These are phyloP conservation scores for Caenorhabditis sp. DNA, from an alignment of 2,888 invertebrate genomes.

Conservation along the genomic window DNA sequence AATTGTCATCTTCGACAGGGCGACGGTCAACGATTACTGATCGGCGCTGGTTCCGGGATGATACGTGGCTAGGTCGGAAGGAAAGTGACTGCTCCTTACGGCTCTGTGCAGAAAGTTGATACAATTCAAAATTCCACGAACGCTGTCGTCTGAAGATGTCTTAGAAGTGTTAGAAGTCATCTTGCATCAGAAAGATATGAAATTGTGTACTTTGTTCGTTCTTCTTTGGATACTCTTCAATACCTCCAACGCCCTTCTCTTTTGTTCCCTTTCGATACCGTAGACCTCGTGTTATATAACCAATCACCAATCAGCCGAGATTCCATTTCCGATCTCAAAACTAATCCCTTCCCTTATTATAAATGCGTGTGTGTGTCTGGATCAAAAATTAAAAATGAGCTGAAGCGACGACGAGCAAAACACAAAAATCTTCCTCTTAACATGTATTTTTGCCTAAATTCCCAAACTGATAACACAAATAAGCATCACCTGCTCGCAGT, in stretches of 20 bases:
- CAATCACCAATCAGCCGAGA: too few species aligned
- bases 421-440: not conserved
- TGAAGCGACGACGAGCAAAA: too few species aligned
- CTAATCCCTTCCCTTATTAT: too few species aligned
- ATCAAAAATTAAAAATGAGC: too few species aligned
- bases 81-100: too few species aligned
- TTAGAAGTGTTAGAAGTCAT: too few species aligned
- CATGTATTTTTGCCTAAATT: too few species aligned
- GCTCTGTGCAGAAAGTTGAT: not conserved
- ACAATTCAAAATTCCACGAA: not conserved
- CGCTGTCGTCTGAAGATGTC: too few species aligned
- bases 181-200: not conserved
- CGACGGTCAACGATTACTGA: not conserved
- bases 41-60: not conserved
- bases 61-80: not conserved
- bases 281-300: too few species aligned
- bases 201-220: not conserved
- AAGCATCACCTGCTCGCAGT: not conserved
- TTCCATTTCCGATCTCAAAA: too few species aligned
- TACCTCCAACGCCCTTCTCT: not conserved
- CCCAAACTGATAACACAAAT: conserved; percentile 2
- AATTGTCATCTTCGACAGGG: not conserved
- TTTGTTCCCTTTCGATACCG: too few species aligned
- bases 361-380: too few species aligned
- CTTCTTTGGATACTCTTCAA: not conserved